These are phyloP conservation scores for Dunckerocampus dactyliophorus DNA, from an alignment of 2,113 vertebrate genomes.

Conservation along the genomic window DNA sequence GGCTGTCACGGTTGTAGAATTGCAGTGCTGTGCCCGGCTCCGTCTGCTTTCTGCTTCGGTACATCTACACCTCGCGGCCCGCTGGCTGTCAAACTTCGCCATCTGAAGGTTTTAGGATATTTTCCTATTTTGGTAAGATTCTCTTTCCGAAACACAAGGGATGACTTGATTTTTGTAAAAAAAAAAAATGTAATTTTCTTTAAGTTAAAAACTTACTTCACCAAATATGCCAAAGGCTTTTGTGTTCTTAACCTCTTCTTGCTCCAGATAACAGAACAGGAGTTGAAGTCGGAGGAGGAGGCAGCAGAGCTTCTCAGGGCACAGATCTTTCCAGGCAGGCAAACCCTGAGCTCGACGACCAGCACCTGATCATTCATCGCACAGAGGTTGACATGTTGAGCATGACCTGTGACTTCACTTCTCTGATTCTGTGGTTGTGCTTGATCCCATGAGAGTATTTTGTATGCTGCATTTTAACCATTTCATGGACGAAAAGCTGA, in stretches of 20 bases:
- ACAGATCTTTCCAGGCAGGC: conserved; percentile 64
- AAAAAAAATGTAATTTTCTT: neutral
- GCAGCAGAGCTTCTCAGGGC: conserved; percentile 64
- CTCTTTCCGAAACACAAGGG: neutral
- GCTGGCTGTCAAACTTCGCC: conserved; percentile 79
- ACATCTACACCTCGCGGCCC: conserved; percentile 74
- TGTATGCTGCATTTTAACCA: neutral
- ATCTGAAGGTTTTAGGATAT: conserved; percentile 82
- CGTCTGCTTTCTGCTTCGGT: conserved; percentile 72
- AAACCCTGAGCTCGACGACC: neutral
- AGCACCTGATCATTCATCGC: neutral
- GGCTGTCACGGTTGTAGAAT: conserved; percentile 66
- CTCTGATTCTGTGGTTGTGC: neutral
- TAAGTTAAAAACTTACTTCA: neutral
- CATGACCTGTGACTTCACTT: neutral
- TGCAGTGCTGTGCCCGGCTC: conserved; percentile 75
- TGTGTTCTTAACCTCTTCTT: conserved; percentile 8
- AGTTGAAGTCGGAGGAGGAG: conserved; percentile 66
- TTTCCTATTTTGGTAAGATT: conserved; percentile 80
- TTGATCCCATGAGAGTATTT: neutral
- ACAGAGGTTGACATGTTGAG: neutral
- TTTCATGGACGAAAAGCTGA: neutral
- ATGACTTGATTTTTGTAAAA: neutral
- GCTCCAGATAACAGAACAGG: conserved; percentile 68
- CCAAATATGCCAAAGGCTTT: neutral